Conservation (phyloP, 2,888 invertebrate genomes). For the Dendrolimus houi region DNA sequence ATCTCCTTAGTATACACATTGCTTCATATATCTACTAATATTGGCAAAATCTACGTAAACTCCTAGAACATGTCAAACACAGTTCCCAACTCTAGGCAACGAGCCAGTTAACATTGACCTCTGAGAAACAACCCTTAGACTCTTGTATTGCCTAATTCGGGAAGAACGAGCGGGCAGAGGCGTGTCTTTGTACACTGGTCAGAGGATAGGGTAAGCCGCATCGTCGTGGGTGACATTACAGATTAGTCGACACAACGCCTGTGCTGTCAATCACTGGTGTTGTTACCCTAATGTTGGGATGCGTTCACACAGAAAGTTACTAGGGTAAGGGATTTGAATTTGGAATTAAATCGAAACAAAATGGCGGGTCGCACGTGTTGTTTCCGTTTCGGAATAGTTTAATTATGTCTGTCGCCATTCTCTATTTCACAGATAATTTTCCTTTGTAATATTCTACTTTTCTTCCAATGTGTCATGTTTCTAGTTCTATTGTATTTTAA, state of each 20-base stretch:
- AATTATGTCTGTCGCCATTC: background rate
- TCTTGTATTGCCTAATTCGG: background rate
- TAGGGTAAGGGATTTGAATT: constrained; percentile 20
- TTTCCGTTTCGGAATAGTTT: background rate
- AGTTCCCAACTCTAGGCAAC: background rate
- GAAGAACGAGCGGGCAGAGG: background rate
- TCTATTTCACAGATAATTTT: no score
- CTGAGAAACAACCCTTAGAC: background rate
- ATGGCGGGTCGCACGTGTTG: constrained; percentile 14
- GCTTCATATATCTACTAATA: background rate
- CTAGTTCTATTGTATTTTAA: no score
- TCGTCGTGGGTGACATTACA: constrained; percentile 36
- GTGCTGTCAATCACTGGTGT: constrained; percentile 44
- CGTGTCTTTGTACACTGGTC: background rate
- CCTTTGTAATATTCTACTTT: no score
- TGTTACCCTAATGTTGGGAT: constrained; percentile 26
- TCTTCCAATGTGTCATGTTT: no score
- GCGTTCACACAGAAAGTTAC: constrained; percentile 18
- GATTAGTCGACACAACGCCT: constrained; percentile 42
- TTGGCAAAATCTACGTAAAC: constrained; percentile 1
- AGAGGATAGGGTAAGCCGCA: background rate
- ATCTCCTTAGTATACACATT: no score
- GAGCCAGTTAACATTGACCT: constrained; percentile 2
- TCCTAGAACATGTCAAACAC: constrained; percentile 2
- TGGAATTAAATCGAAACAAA: constrained; percentile 25